phyloP scores from a whole-genome alignment of 1,140 invertebrate species.

The Drosophila eugracilis region DNA sequence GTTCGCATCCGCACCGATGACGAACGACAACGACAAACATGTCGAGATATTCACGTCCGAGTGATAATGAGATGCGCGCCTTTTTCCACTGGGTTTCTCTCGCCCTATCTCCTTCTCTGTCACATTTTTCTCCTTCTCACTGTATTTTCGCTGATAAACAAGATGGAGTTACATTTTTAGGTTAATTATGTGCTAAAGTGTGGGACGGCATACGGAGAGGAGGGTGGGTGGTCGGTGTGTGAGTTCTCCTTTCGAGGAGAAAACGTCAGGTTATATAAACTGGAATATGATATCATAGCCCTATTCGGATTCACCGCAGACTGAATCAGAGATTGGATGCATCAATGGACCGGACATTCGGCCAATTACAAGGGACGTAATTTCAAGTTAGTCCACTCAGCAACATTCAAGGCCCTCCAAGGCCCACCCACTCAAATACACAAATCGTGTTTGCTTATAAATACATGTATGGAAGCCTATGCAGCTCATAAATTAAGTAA shows the following conservation, averaged over 20 bases:
- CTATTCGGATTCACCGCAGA: not conserved
- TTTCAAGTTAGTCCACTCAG: constrained; percentile 41
- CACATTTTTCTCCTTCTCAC: constrained; percentile 28
- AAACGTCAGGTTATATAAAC: constrained; percentile 49
- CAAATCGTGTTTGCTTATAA: constrained; percentile 44
- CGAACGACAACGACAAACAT: constrained; percentile 79
- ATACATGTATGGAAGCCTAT: constrained; percentile 17
- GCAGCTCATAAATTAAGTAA: not conserved
- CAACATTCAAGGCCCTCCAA: constrained; percentile 22
- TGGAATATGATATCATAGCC: constrained; percentile 45
- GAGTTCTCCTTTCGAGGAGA: constrained; percentile 33
- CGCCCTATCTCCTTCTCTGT: constrained; percentile 24
- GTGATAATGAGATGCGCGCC: constrained; percentile 84
- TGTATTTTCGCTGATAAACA: constrained; percentile 80
- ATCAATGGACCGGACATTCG: constrained; percentile 33
- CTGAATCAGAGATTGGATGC: constrained; percentile 1
- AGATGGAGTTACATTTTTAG: constrained; percentile 84
- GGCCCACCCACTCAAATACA: constrained; percentile 23
- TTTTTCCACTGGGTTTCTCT: constrained; percentile 64
- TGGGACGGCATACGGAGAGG: constrained; percentile 39
- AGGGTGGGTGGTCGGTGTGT: not conserved
- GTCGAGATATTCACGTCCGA: constrained; percentile 84
- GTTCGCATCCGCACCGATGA: constrained; percentile 57
- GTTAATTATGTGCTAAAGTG: constrained; percentile 84
- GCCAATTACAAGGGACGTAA: constrained; percentile 24